Base-by-base conservation (phyloP, 2,888 invertebrate genomes). In the Lamellibrachia columna region DNA sequence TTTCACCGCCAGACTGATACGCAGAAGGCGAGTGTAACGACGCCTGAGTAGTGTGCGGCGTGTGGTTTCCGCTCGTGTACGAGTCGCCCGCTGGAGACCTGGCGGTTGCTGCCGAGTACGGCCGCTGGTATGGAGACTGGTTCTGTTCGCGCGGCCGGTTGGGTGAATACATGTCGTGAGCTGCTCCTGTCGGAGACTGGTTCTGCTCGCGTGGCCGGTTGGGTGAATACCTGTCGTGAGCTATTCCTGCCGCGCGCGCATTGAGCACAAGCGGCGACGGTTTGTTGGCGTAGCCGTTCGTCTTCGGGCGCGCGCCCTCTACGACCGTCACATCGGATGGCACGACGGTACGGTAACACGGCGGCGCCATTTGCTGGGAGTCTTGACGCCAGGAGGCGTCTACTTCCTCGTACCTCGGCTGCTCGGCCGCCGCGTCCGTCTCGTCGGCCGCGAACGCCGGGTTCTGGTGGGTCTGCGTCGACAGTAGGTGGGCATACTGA, bases 391-490 rank as follows among this genome's bases (percentile, higher is more conserved):
- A 75, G 22, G 75, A 11, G 75, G 15, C 75, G 75, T 75, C 75
- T n/a, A 75, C 75, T n/a, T 75, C 75, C 75, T 75, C 75, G 75
- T 75, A 75, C 22, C 75, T 11, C 75, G 75, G n/a, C 22, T 75
- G 75, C 6, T n/a, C 75, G 75, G 3, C 58, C 7, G 58, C 8
- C 58, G 58, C 58, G 58, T 8, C 58, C 2, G 75, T 11, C 22
- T 75, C 75, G 0, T 75, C 75, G 75, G 75, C 15, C 0, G 75
- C 22, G 75, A 75, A 75, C 22, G 75, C 75, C 75, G 75, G 75
- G 22, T 75, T 75, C 75, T 75, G 75, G 22, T 75, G 75, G 75
- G 75, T 75, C n/a, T 75, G 75, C 75, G 75, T 75, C 75, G 75
- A 75, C 75, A 75, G 75, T 6, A 75, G 75, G 75, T 75, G 75